Percentiles rank a stretch among this genome's conserved stretches.
phyloP scores from a whole-genome alignment of 1,140 invertebrate genomes.

The Bombus confusus region DNA sequence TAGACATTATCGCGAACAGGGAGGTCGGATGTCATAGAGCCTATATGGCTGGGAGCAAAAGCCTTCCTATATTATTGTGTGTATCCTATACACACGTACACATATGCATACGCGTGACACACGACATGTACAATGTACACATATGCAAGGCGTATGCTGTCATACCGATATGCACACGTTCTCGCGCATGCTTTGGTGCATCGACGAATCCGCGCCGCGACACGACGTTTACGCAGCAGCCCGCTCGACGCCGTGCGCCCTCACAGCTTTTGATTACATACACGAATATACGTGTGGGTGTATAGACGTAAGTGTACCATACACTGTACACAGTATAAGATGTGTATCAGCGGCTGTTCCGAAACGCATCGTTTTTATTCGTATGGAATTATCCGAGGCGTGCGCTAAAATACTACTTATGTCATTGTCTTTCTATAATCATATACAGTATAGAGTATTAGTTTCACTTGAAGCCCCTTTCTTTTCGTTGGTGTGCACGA shows the following conservation, averaged over 20 bases:
- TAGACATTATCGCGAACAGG: constrained; percentile 65
- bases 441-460: no score
- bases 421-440: no score
- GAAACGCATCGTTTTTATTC: background rate
- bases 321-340: no score
- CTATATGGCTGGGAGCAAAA: constrained; percentile 47
- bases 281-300: background rate
- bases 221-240: constrained; percentile 12
- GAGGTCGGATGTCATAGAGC: constrained; percentile 67
- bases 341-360: no score
- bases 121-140: no score
- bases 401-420: no score
- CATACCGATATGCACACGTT: background rate
- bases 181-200: constrained; percentile 9
- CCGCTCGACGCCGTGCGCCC: background rate
- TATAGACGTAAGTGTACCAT: no score
- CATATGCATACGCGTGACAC: background rate
- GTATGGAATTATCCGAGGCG: background rate
- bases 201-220: constrained; percentile 28
- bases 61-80: background rate
- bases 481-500: no score
- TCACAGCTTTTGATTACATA: background rate
- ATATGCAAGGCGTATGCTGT: background rate
- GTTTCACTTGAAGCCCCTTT: no score
- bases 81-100: constrained; percentile 33